Base-by-base conservation (phyloP, 2,888 invertebrate genomes). In the Hecatera dysodea region DNA sequence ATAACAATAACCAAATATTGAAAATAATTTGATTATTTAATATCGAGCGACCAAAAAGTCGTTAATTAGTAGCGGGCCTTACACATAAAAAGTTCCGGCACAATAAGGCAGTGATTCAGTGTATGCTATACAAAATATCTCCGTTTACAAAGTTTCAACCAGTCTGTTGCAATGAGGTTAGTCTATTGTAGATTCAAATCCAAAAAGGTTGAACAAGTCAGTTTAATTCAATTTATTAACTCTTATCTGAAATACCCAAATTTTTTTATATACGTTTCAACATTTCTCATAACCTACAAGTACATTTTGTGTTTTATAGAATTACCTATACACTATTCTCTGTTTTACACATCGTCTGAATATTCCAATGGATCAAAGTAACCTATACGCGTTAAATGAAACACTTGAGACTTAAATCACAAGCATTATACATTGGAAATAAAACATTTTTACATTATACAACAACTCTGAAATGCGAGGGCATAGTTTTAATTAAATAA, bases 121-220 rank as follows among this genome's bases (percentile, higher is more conserved):
- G 94, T 95, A 92, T 88, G 93, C 94, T 94, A 93, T 95, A 95
- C 94, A 95, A 95, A 95, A 95, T 95, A 95, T 95, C 89, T 93
- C 93, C 92, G 89, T 91, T 85, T 94, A 94, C 90, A 94, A 94
- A 95, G 90, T 92, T 93, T 93, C 93, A 89, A 92, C 92, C 95
- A 95, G 95, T 95, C 95, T 95, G 95, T 95, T 93, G 92, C 93
- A 89, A 92, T 95, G 95, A 95, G 95, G 94, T 95, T 90, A 87
- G 86, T 90, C 93, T 95, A 95, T 95, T 95, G 95, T 95, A 95
- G 94, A 95, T 95, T 95, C 95, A 95, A 95, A 95, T 95, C 95
- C 95, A 95, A 95, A 95, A 95, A 91, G 90, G 93, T 95, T 93
- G 92, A 95, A 95, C 92, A 89, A 94, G 93, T 95, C 93, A 91